Evolutionary conservation across 2,797 vertebrate species (phyloP).

Genomic region (Notoglanidium macrostoma): DNA sequence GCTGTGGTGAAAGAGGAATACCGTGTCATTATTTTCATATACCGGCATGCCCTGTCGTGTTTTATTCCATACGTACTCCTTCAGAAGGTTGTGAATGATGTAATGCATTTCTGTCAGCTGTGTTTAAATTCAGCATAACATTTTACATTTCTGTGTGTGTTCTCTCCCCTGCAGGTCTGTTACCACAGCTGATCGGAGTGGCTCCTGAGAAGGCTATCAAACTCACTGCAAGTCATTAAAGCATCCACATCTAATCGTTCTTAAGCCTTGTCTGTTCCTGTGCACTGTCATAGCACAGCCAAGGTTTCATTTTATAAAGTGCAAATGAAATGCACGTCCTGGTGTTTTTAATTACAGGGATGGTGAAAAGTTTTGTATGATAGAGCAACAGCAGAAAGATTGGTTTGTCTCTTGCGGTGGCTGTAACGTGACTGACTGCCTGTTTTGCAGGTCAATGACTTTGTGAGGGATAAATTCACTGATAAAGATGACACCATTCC

Average conservation of each 20-base stretch:
- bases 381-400: neutral
- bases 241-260: constrained; percentile 54
- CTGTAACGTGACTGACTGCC: neutral
- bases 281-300: neutral
- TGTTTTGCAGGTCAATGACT: constrained; percentile 88
- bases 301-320: constrained; percentile 12
- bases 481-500: constrained; percentile 83
- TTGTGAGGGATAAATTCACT: constrained; percentile 96
- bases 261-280: neutral
- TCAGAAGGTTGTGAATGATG: constrained; percentile 15
- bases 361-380: constrained; percentile 9
- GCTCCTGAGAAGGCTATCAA: constrained; percentile 99
- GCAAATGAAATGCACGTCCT: constrained; percentile 1
- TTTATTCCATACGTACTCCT: constrained; percentile 1
- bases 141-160: constrained; percentile 64
- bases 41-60: neutral
- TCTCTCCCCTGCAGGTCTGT: constrained; percentile 84
- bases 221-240: constrained; percentile 90
- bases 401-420: neutral
- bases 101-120: constrained; percentile 19
- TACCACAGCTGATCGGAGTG: constrained; percentile 96
- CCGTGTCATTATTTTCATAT: constrained; percentile 1
- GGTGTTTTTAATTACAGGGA: neutral
- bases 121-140: constrained; percentile 9
- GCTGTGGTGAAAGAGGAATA: neutral